Evolutionary conservation across 2,113 vertebrate genomes (phyloP).

Genomic region (Irena cyanogastra): DNA sequence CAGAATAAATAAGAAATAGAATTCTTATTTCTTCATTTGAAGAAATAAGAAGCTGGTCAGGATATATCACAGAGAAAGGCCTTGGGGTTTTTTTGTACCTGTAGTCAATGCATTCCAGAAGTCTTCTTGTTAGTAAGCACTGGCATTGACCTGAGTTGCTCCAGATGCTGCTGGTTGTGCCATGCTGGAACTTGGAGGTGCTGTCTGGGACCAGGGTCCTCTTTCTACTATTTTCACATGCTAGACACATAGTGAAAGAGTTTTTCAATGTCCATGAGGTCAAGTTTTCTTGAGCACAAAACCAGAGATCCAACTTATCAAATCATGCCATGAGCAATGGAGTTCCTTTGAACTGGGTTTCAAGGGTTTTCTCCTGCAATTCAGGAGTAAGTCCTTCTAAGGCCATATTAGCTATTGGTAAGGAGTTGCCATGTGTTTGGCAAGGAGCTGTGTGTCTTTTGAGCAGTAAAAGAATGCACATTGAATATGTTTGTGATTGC

Average conservation of each 20-base stretch:
- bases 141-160: neutral
- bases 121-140: neutral
- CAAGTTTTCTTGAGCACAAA: neutral
- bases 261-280: neutral
- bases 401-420: neutral
- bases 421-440: neutral
- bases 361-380: neutral
- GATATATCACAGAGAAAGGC: neutral
- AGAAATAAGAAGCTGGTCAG: neutral
- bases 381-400: neutral
- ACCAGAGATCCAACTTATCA: neutral
- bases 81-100: neutral
- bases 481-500: neutral
- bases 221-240: neutral
- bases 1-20: too few relatives aligned
- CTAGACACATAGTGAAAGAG: neutral
- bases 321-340: fast-evolving
- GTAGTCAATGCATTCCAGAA: neutral
- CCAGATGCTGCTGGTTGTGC: neutral
- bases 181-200: neutral
- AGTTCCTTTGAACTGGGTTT: neutral
- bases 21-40: neutral
- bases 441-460: neutral
- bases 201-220: neutral
- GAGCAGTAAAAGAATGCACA: neutral